Base-by-base conservation (phyloP, 2,113 vertebrate genomes). In the Centrocercus urophasianus region DNA sequence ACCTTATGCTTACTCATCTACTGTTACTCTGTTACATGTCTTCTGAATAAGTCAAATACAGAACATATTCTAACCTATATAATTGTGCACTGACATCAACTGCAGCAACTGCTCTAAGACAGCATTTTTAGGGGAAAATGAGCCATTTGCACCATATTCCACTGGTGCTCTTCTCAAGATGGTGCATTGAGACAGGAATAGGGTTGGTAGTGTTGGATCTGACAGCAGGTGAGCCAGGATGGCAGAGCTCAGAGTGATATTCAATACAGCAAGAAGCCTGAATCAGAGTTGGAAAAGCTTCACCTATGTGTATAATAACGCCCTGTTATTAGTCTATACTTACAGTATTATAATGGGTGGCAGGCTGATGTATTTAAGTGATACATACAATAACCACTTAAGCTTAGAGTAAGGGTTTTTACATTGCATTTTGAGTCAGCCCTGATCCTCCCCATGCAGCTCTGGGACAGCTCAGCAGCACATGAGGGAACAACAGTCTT, bases 31-130 rank as follows among this genome's bases (percentile, higher is more conserved):
- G 54, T 7, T 1, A 11, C 63, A 42, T 1, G 3, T 59, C 74
- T 86, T 90, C 85, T 93, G 88, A 94, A 92, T 60, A 76, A 82
- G 52, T 45, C 27, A 47, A 79, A 72, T 15, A 10, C 50, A 36
- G 56, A 77, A 24, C 38, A 11, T 11, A 17, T 47, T 61, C 71
- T 75, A 91, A 72, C 22, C 27, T 57, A 40, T 48, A 52, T 54
- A 67, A 42, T 25, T 13, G 22, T 12, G 50, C 32, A n/a, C 38
- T 19, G 28, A 65, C 56, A 60, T 13, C 38, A 48, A 5, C 43
- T 30, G 32, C 42, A 64, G 54, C 24, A 36, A 28, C 59, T 60
- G 52, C 38, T 63, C 48, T 64, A 40, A 42, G 47, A n/a, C 5
- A 13, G 34, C 56, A 21, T 36, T 22, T 85, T 80, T 45, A n/a